Conservation (phyloP, 2,797 vertebrate genomes). For the Knipowitschia caucasica region DNA sequence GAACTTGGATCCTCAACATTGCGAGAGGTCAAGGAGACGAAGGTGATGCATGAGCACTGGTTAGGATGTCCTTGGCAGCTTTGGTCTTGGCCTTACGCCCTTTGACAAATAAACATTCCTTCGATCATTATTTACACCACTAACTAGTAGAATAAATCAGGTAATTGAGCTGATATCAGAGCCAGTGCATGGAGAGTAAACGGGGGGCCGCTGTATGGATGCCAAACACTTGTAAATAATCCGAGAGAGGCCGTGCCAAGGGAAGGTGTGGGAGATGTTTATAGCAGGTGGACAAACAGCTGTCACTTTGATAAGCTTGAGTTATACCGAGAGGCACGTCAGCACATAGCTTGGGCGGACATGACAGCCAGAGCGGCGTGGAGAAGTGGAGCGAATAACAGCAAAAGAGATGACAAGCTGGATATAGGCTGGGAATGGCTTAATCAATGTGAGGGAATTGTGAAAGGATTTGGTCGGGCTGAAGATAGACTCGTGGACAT, state of each 20-base stretch:
- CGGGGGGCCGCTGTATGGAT: slow-evolving; percentile 37
- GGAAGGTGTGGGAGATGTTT: slow-evolving; percentile 77
- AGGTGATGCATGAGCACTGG: slow-evolving; percentile 3
- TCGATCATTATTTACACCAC: slow-evolving; percentile 64
- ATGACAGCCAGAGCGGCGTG: slow-evolving; percentile 51
- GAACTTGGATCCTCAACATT: no score
- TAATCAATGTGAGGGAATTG: slow-evolving; percentile 20
- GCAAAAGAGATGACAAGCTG: slow-evolving; percentile 29
- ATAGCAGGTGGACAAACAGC: slow-evolving; percentile 90
- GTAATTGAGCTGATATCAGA: slow-evolving; percentile 60
- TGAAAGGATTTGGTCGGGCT: slow-evolving; percentile 1
- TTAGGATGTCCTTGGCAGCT: slow-evolving; percentile 28
- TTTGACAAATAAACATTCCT: slow-evolving; percentile 53
- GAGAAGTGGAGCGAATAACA: slow-evolving; percentile 15
- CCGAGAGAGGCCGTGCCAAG: slow-evolving; percentile 53
- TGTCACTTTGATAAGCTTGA: slow-evolving; percentile 84
- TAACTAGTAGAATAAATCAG: slow-evolving; percentile 68
- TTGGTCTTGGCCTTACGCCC: slow-evolving; percentile 40
- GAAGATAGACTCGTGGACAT: slow-evolving; percentile 3
- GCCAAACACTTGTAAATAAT: slow-evolving; percentile 77
- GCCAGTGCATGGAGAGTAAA: slow-evolving; percentile 65
- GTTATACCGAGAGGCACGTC: slow-evolving; percentile 82
- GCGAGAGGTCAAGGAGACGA: slow-evolving; percentile 13
- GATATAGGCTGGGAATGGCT: slow-evolving; percentile 20
- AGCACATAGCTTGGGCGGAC: slow-evolving; percentile 77